phyloP scores from a whole-genome alignment of 2,797 vertebrate species.

The Malurus leucopterus region DNA sequence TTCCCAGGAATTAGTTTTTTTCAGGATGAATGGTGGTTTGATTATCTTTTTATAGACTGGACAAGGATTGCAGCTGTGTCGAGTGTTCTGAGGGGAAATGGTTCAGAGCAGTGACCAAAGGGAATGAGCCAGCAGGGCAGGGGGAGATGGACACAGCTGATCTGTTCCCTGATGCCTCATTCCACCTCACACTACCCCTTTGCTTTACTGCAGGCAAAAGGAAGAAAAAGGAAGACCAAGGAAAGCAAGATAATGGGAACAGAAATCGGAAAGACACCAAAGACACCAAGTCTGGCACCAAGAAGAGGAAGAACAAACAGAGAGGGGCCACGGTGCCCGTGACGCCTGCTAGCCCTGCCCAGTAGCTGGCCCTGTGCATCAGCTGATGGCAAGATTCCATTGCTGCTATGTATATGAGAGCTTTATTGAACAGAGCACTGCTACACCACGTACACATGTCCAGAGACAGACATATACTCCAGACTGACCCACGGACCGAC shows the following conservation, averaged over 20 bases:
- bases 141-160: fast-evolving
- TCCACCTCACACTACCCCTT: not conserved
- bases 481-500: not conserved
- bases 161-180: fast-evolving
- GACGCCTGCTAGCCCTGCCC: conserved; percentile 75
- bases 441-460: conserved; percentile 45
- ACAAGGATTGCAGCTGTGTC: not conserved
- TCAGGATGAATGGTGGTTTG: not conserved
- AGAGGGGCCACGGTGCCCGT: conserved; percentile 69
- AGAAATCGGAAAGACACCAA: conserved; percentile 68
- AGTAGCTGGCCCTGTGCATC: conserved; percentile 66
- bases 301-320: conserved; percentile 81
- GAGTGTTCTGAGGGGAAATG: not conserved
- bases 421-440: conserved; percentile 79
- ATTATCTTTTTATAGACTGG: not conserved
- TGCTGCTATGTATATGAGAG: conserved; percentile 84
- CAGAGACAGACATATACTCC: not conserved
- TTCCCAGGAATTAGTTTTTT: not conserved
- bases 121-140: not conserved
- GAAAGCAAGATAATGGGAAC: conserved; percentile 71
- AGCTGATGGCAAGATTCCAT: conserved; percentile 60
- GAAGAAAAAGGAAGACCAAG: conserved; percentile 70
- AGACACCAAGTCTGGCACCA: conserved; percentile 71
- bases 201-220: conserved; percentile 15
- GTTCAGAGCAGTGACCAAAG: not conserved